Conservation (phyloP, 2,888 invertebrate species). For the Drosophila emarginata region DNA sequence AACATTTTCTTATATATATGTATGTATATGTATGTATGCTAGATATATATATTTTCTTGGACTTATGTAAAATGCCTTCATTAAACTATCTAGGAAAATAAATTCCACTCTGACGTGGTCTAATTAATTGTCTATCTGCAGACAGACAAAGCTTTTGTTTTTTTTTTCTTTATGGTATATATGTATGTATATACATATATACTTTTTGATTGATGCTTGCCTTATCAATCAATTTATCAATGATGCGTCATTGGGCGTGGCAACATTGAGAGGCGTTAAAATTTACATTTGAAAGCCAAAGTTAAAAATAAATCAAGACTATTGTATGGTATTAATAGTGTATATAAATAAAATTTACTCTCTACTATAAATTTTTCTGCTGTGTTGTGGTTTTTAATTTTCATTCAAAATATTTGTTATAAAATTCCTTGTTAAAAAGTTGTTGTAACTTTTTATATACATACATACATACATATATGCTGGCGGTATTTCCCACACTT, state of each 20-base stretch:
- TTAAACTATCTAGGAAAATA: background rate
- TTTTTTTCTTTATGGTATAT: slow-evolving; percentile 3
- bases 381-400: slow-evolving; percentile 47
- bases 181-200: too few relatives aligned
- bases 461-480: too few relatives aligned
- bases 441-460: background rate
- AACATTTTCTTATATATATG: background rate
- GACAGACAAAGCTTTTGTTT: background rate
- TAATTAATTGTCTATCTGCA: background rate
- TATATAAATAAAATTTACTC: too few relatives aligned
- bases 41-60: background rate
- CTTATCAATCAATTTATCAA: slow-evolving; percentile 52
- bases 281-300: slow-evolving; percentile 25
- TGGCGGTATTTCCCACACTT: too few relatives aligned
- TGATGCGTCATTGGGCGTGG: slow-evolving; percentile 32
- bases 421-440: background rate
- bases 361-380: slow-evolving; percentile 1
- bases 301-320: too few relatives aligned
- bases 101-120: background rate
- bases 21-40: background rate
- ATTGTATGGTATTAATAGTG: too few relatives aligned
- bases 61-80: background rate
- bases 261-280: background rate
- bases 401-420: background rate
- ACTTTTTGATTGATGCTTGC: slow-evolving; percentile 53